A percentile compares a stretch with the other conserved stretches of the same genome.
Conservation (phyloP, 2,113 vertebrate species). For the Nannobrachium achirus region DNA sequence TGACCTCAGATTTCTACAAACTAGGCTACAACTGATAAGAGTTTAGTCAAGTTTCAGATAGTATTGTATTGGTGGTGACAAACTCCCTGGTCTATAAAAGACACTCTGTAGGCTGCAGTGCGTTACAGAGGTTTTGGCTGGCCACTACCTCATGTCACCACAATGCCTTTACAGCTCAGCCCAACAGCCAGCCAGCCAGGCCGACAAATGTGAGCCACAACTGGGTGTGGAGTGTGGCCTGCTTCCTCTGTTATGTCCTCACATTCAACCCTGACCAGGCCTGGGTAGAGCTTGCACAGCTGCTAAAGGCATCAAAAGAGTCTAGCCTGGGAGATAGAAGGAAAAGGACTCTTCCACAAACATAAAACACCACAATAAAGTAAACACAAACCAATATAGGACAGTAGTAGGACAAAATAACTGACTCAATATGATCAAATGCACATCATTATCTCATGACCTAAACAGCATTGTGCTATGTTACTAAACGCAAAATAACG, state of each 20-base stretch:
- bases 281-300: not conserved
- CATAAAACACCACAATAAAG: not conserved
- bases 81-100: not conserved
- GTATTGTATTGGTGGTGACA: not conserved
- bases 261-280: not conserved
- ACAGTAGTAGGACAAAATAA: not conserved
- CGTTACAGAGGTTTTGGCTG: slow-evolving; percentile 13
- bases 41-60: no score
- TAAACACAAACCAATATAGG: slow-evolving; percentile 3
- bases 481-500: not conserved
- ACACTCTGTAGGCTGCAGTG: not conserved
- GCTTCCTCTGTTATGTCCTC: not conserved
- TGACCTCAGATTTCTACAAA: not conserved
- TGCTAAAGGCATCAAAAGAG: slow-evolving; percentile 8
- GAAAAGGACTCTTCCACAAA: slow-evolving; percentile 1
- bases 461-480: not conserved
- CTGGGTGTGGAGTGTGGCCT: slow-evolving; percentile 20
- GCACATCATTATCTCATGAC: not conserved
- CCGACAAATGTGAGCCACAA: slow-evolving; percentile 18
- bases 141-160: not conserved
- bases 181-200: slow-evolving; percentile 5
- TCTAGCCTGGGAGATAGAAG: not conserved
- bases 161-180: not conserved
- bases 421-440: not conserved
- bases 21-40: no score